These are phyloP conservation scores for Rhorus exstirpatorius DNA, from an alignment of 2,888 invertebrate species.

Conservation along the genomic window DNA sequence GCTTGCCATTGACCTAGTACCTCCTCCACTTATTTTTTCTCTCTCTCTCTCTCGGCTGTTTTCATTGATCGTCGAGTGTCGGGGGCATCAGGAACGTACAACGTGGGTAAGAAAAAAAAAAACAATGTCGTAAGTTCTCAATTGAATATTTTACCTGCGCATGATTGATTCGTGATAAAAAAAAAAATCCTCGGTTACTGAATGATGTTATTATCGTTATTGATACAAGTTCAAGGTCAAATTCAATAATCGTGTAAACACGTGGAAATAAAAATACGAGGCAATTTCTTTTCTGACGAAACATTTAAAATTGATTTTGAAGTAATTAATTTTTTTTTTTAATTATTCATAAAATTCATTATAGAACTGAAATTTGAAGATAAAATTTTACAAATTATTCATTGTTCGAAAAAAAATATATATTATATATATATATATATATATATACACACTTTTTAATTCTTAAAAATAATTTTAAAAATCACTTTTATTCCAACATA, in stretches of 20 bases:
- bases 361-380: too few species aligned
- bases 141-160: constrained; percentile 22
- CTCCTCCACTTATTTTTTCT: constrained; percentile 28
- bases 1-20: constrained; percentile 71
- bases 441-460: too few species aligned
- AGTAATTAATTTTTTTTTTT: neutral
- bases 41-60: constrained; percentile 37
- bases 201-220: neutral
- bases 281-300: neutral
- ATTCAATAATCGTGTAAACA: constrained; percentile 8
- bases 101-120: constrained; percentile 9
- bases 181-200: neutral
- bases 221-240: constrained; percentile 35
- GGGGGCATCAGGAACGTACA: constrained; percentile 1
- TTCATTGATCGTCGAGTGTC: constrained; percentile 51
- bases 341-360: neutral
- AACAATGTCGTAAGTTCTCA: constrained; percentile 27
- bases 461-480: too few species aligned
- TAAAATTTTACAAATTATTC: too few species aligned
- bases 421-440: too few species aligned
- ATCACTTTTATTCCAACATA: too few species aligned
- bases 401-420: too few species aligned
- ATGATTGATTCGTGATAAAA: neutral
- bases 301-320: too few species aligned
- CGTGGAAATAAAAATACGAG: neutral